A percentile compares a stretch with the other conserved stretches of the same genome.
phyloP scores from a whole-genome alignment of 2,888 invertebrate species.

The Plebejus anna region DNA sequence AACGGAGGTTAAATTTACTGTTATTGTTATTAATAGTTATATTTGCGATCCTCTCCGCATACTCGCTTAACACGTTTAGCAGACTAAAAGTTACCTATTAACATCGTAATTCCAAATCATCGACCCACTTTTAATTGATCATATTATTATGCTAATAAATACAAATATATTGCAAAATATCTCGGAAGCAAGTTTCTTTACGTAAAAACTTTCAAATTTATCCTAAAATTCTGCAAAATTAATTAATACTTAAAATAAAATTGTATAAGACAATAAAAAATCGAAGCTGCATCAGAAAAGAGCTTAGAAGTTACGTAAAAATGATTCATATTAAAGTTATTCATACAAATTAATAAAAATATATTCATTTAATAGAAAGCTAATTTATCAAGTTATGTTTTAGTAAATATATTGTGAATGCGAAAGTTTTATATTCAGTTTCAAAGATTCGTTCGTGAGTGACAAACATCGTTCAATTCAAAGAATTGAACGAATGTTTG shows the following conservation, averaged over 20 bases:
- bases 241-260: background rate
- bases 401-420: background rate
- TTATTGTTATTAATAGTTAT: background rate
- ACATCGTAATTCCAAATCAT: background rate
- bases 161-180: background rate
- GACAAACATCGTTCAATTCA: background rate
- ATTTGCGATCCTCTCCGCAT: background rate
- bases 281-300: background rate
- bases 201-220: conserved; percentile 11
- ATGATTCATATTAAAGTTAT: background rate
- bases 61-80: background rate
- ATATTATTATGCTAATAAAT: background rate
- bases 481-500: background rate
- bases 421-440: background rate
- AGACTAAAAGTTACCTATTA: background rate
- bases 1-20: background rate
- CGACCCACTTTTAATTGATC: conserved; percentile 1
- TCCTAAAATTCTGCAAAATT: background rate
- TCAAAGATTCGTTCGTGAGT: too few relatives aligned
- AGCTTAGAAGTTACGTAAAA: background rate
- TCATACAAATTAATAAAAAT: background rate
- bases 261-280: background rate
- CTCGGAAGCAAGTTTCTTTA: background rate
- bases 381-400: background rate
- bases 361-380: background rate